These are phyloP conservation scores for Branchellion lobata DNA, from an alignment of 2,888 invertebrate genomes.

Conservation along the genomic window DNA sequence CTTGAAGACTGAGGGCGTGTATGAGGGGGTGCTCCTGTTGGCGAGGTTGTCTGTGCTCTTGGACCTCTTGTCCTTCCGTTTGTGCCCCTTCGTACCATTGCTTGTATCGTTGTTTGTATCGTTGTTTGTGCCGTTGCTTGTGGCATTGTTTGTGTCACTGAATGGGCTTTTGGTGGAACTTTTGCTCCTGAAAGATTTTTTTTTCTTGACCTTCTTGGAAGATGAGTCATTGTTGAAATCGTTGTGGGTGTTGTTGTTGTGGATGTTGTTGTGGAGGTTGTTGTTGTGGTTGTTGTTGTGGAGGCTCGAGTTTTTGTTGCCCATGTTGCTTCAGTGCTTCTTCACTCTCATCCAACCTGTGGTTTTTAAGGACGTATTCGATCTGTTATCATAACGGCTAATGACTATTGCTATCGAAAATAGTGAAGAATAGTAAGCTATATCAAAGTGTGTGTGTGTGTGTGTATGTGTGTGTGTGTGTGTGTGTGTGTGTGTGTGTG, in stretches of 20 bases:
- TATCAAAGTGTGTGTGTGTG: too few relatives aligned
- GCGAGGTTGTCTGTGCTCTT: not conserved
- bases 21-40: not conserved
- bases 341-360: too few relatives aligned
- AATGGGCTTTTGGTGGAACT: not conserved
- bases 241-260: too few relatives aligned
- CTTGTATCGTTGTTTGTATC: not conserved
- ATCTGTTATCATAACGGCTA: too few relatives aligned
- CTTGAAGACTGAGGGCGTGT: constrained; percentile 34
- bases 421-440: too few relatives aligned
- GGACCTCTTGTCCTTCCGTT: not conserved
- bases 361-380: too few relatives aligned
- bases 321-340: too few relatives aligned
- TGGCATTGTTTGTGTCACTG: not conserved
- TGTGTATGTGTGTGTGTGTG: too few relatives aligned
- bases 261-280: not conserved
- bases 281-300: not conserved
- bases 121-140: not conserved
- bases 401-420: too few relatives aligned
- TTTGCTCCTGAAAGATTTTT: not conserved
- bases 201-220: too few relatives aligned
- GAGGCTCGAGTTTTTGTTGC: not conserved
- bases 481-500: too few relatives aligned
- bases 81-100: not conserved
- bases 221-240: too few relatives aligned